These are phyloP conservation scores for Ictalurus furcatus DNA, from an alignment of 2,113 vertebrate genomes.

Conservation along the genomic window DNA sequence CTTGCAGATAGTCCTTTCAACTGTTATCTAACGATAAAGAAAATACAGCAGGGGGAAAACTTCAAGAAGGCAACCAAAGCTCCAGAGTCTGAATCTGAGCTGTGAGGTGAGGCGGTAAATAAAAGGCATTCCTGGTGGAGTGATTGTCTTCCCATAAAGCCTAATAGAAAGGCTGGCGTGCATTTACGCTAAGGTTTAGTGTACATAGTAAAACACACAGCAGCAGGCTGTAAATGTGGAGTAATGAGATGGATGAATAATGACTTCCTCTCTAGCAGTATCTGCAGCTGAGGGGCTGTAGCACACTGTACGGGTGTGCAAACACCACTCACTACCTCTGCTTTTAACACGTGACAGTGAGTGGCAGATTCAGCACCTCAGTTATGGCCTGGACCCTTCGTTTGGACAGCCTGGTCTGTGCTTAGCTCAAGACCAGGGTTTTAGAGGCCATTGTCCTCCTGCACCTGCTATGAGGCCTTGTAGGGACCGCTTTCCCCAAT, in stretches of 20 bases:
- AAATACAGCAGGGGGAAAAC: constrained; percentile 26
- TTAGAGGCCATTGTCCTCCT: constrained; percentile 50
- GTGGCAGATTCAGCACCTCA: constrained; percentile 45
- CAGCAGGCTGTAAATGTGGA: constrained; percentile 48
- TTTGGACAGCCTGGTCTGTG: constrained; percentile 27
- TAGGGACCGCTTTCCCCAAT: constrained; percentile 41
- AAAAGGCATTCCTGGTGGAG: constrained; percentile 36
- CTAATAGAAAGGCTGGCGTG: constrained; percentile 51
- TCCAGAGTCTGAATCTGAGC: constrained; percentile 8
- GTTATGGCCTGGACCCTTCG: constrained; percentile 32
- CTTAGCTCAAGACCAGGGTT: constrained; percentile 25
- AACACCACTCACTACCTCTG: neutral
- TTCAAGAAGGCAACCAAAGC: constrained; percentile 22
- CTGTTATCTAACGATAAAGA: constrained; percentile 25
- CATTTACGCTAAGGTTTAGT: constrained; percentile 47
- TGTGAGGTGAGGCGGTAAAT: constrained; percentile 46
- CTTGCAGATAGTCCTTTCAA: constrained; percentile 3
- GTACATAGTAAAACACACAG: constrained; percentile 47
- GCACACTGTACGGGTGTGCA: constrained; percentile 9
- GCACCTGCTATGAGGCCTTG: constrained; percentile 49
- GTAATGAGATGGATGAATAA: constrained; percentile 55
- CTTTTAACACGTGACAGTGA: constrained; percentile 30
- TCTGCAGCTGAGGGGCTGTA: constrained; percentile 34
- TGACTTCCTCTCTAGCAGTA: constrained; percentile 31
- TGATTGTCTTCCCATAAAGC: constrained; percentile 49